These are phyloP conservation scores for human (Homo sapiens) DNA, from an alignment of 2,113 vertebrate species.

Conservation along the genomic window GRCh38 chr15:46485001-46485500, in stretches of 20 bases:
- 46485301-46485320: conserved; percentile 32
- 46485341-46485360: not conserved
- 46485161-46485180: conserved; percentile 56
- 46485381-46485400: conserved; percentile 28
- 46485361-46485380: not conserved
- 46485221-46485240: conserved; percentile 37
- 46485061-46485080: conserved; percentile 48
- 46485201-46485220: conserved; percentile 61
- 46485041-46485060: conserved; percentile 49
- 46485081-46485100: conserved; percentile 14
- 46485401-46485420: not conserved
- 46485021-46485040: conserved; percentile 56
- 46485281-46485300: conserved; percentile 29
- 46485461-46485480: not conserved
- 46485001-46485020: conserved; percentile 66
- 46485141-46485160: conserved; percentile 56
- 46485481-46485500: not conserved
- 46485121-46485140: conserved; percentile 57
- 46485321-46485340: not conserved
- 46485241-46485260: conserved; percentile 48
- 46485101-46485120: conserved; percentile 50
- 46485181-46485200: conserved; percentile 32
- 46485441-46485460: not conserved
- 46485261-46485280: not conserved
- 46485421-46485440: not conserved